Evolutionary conservation across 2,888 invertebrate genomes (phyloP).

Genomic region (Invenusta paracnida): DNA sequence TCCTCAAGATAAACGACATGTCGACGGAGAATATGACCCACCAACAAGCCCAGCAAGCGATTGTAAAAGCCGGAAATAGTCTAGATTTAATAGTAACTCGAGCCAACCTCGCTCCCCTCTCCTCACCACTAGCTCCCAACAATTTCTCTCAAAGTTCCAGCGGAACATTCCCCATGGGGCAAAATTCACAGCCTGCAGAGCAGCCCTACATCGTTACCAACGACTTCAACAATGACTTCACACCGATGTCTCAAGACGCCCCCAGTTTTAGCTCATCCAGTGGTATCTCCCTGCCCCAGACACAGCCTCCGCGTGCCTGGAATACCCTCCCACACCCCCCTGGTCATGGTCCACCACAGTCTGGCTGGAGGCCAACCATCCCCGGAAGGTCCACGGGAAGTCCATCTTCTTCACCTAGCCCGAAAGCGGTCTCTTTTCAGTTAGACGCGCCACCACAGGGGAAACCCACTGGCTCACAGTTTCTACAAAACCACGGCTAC

Average conservation of each 20-base stretch:
- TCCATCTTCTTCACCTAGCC: background rate
- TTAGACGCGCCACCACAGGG: background rate
- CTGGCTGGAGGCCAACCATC: background rate
- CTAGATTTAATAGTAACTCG: background rate
- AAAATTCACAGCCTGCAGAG: too few relatives aligned
- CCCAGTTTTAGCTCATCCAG: background rate
- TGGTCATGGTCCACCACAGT: background rate
- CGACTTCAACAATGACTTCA: background rate
- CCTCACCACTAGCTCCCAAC: background rate
- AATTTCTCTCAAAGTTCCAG: background rate
- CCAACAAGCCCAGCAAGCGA: conserved; percentile 58
- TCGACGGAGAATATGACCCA: conserved; percentile 53
- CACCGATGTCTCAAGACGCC: background rate
- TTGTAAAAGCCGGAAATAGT: conserved; percentile 43
- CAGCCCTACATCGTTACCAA: background rate
- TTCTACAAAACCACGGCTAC: background rate
- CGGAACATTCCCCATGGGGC: too few relatives aligned
- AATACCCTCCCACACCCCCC: background rate
- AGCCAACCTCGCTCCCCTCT: background rate
- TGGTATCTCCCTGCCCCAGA: background rate
- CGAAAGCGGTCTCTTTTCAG: background rate
- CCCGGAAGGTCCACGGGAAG: background rate
- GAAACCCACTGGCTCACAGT: background rate
- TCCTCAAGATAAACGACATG: conserved; percentile 55
- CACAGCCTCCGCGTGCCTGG: background rate